A percentile compares a stretch with the other conserved stretches of the same genome.
These are phyloP conservation scores for Drosophila basisetae DNA, from an alignment of 2,888 invertebrate genomes.

Conservation along the genomic window DNA sequence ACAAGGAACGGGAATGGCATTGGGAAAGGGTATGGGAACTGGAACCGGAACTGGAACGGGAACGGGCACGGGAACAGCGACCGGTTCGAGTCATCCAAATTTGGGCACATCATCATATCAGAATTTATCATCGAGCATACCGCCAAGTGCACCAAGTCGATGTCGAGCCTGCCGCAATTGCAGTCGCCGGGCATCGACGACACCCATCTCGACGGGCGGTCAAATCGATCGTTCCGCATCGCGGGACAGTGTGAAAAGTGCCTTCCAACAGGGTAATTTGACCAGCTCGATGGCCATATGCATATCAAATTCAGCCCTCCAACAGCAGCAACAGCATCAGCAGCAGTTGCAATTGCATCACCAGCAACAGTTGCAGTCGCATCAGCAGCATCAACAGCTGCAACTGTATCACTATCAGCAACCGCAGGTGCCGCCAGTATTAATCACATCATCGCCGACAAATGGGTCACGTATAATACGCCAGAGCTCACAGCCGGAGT, in stretches of 20 bases:
- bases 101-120: slow-evolving; percentile 84
- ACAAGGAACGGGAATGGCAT: slow-evolving; percentile 3
- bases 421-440: slow-evolving; percentile 88
- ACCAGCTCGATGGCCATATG: slow-evolving; percentile 78
- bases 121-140: slow-evolving; percentile 87
- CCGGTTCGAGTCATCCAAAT: slow-evolving; percentile 65
- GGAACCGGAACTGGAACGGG: slow-evolving; percentile 23
- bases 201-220: slow-evolving; percentile 89
- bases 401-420: slow-evolving; percentile 61
- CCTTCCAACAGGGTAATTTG: slow-evolving; percentile 86
- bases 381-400: slow-evolving; percentile 76
- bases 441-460: slow-evolving; percentile 89
- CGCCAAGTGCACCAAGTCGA: slow-evolving; percentile 86
- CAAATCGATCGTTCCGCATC: slow-evolving; percentile 94
- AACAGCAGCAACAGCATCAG: slow-evolving; percentile 77
- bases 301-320: slow-evolving; percentile 73
- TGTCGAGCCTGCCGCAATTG: slow-evolving; percentile 88
- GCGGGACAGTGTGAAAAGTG: slow-evolving; percentile 91
- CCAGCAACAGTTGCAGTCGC: slow-evolving; percentile 83
- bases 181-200: slow-evolving; percentile 93
- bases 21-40: slow-evolving; percentile 16
- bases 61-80: slow-evolving; percentile 39
- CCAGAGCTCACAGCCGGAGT: slow-evolving; percentile 86
- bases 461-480: slow-evolving; percentile 92
- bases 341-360: slow-evolving; percentile 84